phyloP scores from a whole-genome alignment of 2,797 vertebrate genomes.

The Rousettus madagascariensis region DNA sequence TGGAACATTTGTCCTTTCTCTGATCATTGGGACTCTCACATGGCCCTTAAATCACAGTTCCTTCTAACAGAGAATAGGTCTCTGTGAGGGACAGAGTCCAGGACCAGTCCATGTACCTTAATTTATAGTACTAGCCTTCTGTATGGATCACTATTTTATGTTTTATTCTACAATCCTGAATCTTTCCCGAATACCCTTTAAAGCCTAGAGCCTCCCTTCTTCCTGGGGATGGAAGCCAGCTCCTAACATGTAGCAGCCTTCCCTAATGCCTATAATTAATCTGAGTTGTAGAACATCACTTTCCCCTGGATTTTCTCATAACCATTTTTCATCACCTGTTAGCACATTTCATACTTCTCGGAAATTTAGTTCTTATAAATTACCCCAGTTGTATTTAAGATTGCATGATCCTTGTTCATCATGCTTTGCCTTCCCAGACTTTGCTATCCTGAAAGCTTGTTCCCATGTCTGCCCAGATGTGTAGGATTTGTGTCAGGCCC shows the following conservation, averaged over 20 bases:
- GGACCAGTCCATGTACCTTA: not conserved
- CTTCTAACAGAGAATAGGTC: not conserved
- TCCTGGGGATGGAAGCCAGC: not conserved
- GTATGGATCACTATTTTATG: not conserved
- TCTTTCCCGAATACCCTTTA: not conserved
- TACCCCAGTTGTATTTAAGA: not conserved
- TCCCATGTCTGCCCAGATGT: not conserved
- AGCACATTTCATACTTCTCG: not conserved
- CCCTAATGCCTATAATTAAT: not conserved
- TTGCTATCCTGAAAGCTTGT: not conserved
- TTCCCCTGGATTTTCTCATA: not conserved
- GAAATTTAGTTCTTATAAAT: not conserved
- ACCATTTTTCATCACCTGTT: not conserved
- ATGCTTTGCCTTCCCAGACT: not conserved
- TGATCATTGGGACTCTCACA: not conserved
- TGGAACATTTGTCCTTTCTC: not conserved
- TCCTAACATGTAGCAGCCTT: not conserved
- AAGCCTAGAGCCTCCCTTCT: not conserved
- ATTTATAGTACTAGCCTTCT: not conserved
- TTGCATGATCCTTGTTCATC: not conserved
- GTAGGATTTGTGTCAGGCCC: not conserved
- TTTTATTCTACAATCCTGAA: not conserved
- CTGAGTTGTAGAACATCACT: not conserved
- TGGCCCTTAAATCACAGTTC: not conserved
- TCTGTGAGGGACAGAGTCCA: not conserved